Base-by-base conservation (phyloP, 1,140 invertebrate species). In the Gonioctena quinquepunctata region DNA sequence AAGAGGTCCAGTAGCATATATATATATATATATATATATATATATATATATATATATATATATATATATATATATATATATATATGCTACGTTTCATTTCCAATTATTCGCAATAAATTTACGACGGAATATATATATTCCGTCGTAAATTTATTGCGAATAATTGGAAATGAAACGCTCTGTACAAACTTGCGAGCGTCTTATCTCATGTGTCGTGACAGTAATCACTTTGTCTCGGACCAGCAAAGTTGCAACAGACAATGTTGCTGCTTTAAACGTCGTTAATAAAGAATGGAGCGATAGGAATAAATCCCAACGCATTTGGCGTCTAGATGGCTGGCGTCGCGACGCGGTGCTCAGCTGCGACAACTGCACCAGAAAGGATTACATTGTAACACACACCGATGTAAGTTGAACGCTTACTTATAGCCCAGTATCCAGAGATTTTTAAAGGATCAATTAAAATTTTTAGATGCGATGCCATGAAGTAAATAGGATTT, bases 321-420 rank as follows among this genome's bases (percentile, higher is more conserved):
- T 70, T 28, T 65, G 68, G 72, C 69, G 72, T 63, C 61, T 63
- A 21, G 61, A 63, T 49, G 61, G 61, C 61, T 63, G 61, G 62
- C 67, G 71, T 73, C 71, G 67, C 60, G 63, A 66, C 70, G 56
- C 61, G 67, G 57, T 73, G 67, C 67, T 73, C 71, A 73, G 68
- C 67, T 73, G 68, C 67, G 71, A 68, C 70, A 72, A 64, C 57
- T 72, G 61, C 57, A 72, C 60, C 61, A 72, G 66, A 72, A 72
- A 72, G 66, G 70, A 72, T 72, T 72, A 72, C 70, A 72, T 22
- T 64, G 70, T 72, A 68, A 72, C 68, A 63, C 66, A 68, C 57
- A 70, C 61, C 25, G 13, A 42, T 42, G 33, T 42, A 42, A 42
- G 33, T 42, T n/a, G 33, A 13, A 42, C 33, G 16, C 13, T 42